Conservation (phyloP, 2,113 vertebrate genomes). For the Proterorhinus semilunaris region DNA sequence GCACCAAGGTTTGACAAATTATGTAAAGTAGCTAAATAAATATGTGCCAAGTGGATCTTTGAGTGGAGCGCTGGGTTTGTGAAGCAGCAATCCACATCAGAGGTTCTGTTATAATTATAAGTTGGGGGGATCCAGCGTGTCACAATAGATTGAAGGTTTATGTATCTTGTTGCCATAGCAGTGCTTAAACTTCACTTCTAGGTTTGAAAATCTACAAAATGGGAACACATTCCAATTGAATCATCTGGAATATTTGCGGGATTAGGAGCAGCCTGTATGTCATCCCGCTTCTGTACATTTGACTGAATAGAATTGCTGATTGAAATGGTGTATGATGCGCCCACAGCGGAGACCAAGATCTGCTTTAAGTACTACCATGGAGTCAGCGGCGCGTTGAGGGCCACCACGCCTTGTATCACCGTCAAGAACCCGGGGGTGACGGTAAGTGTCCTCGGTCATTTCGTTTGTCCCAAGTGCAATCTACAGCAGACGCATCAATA, state of each 20-base stretch:
- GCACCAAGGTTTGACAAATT: not conserved
- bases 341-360: constrained; percentile 93
- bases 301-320: not conserved
- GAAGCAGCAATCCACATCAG: not conserved
- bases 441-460: constrained; percentile 64
- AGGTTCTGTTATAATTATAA: too few relatives aligned
- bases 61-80: not conserved
- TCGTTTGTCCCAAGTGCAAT: not conserved
- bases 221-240: not conserved
- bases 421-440: constrained; percentile 92
- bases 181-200: not conserved
- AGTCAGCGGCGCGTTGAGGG: constrained; percentile 91
- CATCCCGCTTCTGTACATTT: not conserved
- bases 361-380: constrained; percentile 99
- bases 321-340: constrained; percentile 37
- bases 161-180: too few relatives aligned
- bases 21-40: not conserved
- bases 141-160: too few relatives aligned
- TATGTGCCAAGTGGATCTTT: not conserved
- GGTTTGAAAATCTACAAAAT: not conserved
- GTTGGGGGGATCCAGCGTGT: too few relatives aligned
- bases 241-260: not conserved
- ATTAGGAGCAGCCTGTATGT: not conserved
- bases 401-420: constrained; percentile 94
- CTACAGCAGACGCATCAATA: not conserved